Conservation (phyloP, 2,888 invertebrate species). For the Dasypolia templi region DNA sequence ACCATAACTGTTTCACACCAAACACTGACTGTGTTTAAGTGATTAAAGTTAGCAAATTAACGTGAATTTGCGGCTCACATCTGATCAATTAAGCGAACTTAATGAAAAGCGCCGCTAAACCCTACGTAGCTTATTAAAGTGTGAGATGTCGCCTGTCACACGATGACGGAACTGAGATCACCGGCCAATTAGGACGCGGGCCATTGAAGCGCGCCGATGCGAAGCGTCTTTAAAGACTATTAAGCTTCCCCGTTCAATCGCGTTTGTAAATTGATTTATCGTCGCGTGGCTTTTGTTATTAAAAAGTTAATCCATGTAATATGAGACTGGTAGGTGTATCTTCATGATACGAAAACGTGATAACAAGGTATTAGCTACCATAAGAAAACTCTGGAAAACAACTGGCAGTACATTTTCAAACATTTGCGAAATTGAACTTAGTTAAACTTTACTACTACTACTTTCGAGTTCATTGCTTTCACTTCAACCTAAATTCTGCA, state of each 20-base stretch:
- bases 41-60: slow-evolving; percentile 52
- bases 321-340: slow-evolving; percentile 8
- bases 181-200: slow-evolving; percentile 52
- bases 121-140: slow-evolving; percentile 44
- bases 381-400: background rate
- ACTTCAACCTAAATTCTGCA: slow-evolving; percentile 15
- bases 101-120: slow-evolving; percentile 54
- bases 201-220: slow-evolving; percentile 46
- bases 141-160: slow-evolving; percentile 56
- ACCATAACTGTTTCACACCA: slow-evolving; percentile 14
- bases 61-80: slow-evolving; percentile 63
- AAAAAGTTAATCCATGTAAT: slow-evolving; percentile 13
- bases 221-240: slow-evolving; percentile 49
- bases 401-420: background rate
- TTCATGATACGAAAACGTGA: slow-evolving; percentile 25
- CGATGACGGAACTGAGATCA: slow-evolving; percentile 54
- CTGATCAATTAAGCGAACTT: slow-evolving; percentile 60
- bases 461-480: slow-evolving; percentile 11
- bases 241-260: slow-evolving; percentile 39
- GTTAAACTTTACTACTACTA: background rate
- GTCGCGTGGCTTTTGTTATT: slow-evolving; percentile 13
- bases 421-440: slow-evolving; percentile 18
- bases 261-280: slow-evolving; percentile 62
- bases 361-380: background rate
- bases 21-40: slow-evolving; percentile 26